Evolutionary conservation across 2,888 invertebrate genomes (phyloP), one percentile per base, ranked within the genome.

Genomic region (Schrankia costaestrigalis): DNA sequence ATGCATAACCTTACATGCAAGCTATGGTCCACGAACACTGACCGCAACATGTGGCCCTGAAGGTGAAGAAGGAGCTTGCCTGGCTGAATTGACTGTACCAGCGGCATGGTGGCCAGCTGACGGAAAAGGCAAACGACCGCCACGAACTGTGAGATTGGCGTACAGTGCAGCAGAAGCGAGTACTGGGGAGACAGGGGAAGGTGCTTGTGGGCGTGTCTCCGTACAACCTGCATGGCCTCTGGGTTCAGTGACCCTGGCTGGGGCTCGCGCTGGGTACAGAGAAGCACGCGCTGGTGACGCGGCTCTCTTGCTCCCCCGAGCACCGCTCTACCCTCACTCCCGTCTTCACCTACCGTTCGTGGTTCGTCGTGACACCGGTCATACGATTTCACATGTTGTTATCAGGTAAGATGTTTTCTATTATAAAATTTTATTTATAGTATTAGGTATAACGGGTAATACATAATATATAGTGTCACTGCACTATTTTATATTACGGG

Each of bases 41-140:
- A 94, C 95, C 31, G 94, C 97, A 0, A 94, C 96, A n/a, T 98
- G 97, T 80, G 95, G 95, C 62, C 97, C 97, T 1, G 96, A 95
- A 71, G 95, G 95, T 7, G 95, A 96, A 67, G 96, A 97, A 70
- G 96, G 97, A 0, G 97, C 97, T 1, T 98, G 97, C 71, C 90
- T 98, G 32, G 96, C 96, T 0, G 94, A 95, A 71, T 88, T 96
- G 36, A 94, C 95, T 1, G 91, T 98, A 19, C 98, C 97, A 0
- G 93, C 95, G 6, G 92, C 93, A 32, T 98, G 97, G 97, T 98
- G 97, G 97, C 92, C 94, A 1, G 91, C 90, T 19, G 90, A 91
- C 51, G 90, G 91, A 6, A 86, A 84, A 41, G 88, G 84, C 27
- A 89, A 89, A 49, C 90, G 92, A 27, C 93, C 95, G 10, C 94